These are phyloP conservation scores for Athrips mouffetella DNA, from an alignment of 2,888 invertebrate genomes.

Conservation along the genomic window DNA sequence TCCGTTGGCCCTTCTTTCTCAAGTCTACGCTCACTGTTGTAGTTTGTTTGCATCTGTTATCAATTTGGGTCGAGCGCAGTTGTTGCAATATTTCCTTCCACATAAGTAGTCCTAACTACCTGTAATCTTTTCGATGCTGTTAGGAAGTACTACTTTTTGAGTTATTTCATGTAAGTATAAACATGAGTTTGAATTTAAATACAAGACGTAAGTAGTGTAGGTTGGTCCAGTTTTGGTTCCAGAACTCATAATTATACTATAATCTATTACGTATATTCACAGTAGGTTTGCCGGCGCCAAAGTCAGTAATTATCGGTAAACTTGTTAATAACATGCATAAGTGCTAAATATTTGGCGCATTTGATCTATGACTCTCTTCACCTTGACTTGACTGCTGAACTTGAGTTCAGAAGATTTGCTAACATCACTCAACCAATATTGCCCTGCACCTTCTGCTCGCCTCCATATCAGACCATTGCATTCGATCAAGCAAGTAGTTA, in stretches of 20 bases:
- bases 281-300: constrained; percentile 20
- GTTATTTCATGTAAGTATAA: too few species aligned
- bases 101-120: neutral
- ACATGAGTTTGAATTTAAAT: too few species aligned
- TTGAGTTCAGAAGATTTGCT: too few species aligned
- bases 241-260: too few species aligned
- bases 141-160: too few species aligned
- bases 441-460: neutral
- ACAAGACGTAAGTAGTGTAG: too few species aligned
- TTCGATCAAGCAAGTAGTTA: constrained; percentile 44
- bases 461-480: neutral
- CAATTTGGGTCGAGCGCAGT: constrained; percentile 61
- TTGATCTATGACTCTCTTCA: constrained; percentile 50
- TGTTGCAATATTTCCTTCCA: constrained; percentile 57
- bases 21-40: constrained; percentile 14
- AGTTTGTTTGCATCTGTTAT: constrained; percentile 57
- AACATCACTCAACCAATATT: too few species aligned
- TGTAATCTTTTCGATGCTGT: constrained; percentile 3
- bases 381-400: too few species aligned
- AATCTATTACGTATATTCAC: too few species aligned
- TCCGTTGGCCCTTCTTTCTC: too few species aligned
- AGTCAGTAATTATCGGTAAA: constrained; percentile 31
- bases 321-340: constrained; percentile 33
- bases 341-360: constrained; percentile 50
- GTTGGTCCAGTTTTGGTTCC: too few species aligned